phyloP scores from a whole-genome alignment of 2,888 invertebrate genomes.

The Pyralis farinalis region DNA sequence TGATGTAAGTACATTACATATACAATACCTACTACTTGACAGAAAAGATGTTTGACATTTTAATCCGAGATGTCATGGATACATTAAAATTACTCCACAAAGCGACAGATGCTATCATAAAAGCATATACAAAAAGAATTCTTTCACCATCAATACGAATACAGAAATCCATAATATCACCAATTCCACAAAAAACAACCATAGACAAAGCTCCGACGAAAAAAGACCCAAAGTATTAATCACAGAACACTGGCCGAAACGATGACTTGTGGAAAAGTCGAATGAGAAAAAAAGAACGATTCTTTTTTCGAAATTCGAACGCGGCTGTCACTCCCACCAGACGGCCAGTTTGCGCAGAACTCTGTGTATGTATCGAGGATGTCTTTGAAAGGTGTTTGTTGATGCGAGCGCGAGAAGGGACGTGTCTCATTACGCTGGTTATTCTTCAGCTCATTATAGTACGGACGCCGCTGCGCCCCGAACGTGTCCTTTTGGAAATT shows the following conservation, averaged over 20 bases:
- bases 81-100: conserved; percentile 6
- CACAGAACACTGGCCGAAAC: conserved; percentile 59
- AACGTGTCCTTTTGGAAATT: conserved; percentile 59
- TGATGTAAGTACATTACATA: no score
- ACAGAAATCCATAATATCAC: conserved; percentile 20
- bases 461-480: conserved; percentile 33
- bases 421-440: conserved; percentile 27
- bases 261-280: conserved; percentile 67
- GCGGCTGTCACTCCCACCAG: conserved; percentile 47
- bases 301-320: conserved; percentile 56
- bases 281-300: conserved; percentile 41
- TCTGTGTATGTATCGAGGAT: conserved; percentile 1
- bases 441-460: conserved; percentile 44
- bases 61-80: background rate
- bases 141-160: conserved; percentile 13
- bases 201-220: conserved; percentile 25
- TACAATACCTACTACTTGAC: no score
- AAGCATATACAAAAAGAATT: conserved; percentile 9
- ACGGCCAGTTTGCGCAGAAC: conserved; percentile 35
- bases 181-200: conserved; percentile 27
- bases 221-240: conserved; percentile 58
- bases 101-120: conserved; percentile 19
- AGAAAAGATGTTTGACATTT: conserved; percentile 1
- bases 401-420: conserved; percentile 15
- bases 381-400: conserved; percentile 3